Evolutionary conservation across 2,797 vertebrate species (phyloP).

Genomic region (Petrocephalus sullivani): DNA sequence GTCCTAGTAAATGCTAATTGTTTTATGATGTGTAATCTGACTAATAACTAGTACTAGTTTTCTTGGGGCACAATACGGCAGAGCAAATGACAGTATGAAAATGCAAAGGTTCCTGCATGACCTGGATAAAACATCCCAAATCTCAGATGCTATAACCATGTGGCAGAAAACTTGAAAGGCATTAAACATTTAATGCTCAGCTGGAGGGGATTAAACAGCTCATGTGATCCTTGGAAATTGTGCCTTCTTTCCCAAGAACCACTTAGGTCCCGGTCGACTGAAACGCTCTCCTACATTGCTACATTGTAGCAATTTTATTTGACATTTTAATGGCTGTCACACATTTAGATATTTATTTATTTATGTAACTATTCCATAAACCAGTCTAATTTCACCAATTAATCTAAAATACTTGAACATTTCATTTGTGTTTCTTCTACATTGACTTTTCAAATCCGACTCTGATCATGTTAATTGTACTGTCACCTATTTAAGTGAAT

Average conservation of each 20-base stretch:
- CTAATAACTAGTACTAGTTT: not conserved
- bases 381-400: not conserved
- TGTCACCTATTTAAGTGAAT: not conserved
- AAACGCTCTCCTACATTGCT: not conserved
- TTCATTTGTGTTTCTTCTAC: not conserved
- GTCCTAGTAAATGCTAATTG: not conserved
- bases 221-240: conserved; percentile 28
- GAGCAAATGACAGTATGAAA: conserved; percentile 8
- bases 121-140: not conserved
- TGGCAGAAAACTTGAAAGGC: not conserved
- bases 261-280: not conserved
- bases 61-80: not conserved
- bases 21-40: not conserved
- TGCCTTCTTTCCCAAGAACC: not conserved
- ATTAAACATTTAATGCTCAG: conserved; percentile 7
- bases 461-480: not conserved
- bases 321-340: not conserved
- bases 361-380: not conserved
- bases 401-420: not conserved
- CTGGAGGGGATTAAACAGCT: conserved; percentile 33
- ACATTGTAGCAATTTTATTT: not conserved
- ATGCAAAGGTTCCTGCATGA: not conserved
- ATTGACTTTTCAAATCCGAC: not conserved
- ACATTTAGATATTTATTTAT: not conserved
- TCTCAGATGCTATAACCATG: not conserved